phyloP scores from a whole-genome alignment of 2,113 vertebrate species.

The Heterotilapia buettikoferi region DNA sequence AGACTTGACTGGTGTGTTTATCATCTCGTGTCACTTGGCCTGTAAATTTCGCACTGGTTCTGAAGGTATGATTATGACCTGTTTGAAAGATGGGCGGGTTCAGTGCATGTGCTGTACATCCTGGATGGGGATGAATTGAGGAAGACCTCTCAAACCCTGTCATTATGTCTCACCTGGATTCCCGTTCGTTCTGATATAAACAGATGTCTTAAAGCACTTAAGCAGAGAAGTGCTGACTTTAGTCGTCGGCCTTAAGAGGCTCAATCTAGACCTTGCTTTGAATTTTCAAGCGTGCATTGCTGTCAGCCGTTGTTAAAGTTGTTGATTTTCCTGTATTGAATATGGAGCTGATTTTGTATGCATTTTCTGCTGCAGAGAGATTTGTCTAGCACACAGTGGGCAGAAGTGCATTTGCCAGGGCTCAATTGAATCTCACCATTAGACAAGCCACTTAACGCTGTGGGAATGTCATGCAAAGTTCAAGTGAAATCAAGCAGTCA shows the following conservation, averaged over 20 bases:
- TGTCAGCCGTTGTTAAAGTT: not conserved
- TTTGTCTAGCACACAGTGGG: not conserved
- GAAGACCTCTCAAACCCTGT: slow-evolving; percentile 32
- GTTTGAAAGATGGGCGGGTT: slow-evolving; percentile 24
- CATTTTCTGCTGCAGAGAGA: not conserved
- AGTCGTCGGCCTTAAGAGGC: not conserved
- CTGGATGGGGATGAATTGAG: slow-evolving; percentile 28
- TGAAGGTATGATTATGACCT: slow-evolving; percentile 56
- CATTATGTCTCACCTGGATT: slow-evolving; percentile 65
- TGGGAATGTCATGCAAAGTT: slow-evolving; percentile 65
- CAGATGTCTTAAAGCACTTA: slow-evolving; percentile 52
- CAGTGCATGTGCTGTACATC: slow-evolving; percentile 3
- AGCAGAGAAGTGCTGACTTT: slow-evolving; percentile 5
- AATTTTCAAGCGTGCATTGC: not conserved
- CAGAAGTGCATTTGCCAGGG: slow-evolving; percentile 22
- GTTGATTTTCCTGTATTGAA: not conserved
- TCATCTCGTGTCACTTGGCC: slow-evolving; percentile 25
- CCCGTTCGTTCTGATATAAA: slow-evolving; percentile 31
- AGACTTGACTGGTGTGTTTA: slow-evolving; percentile 44
- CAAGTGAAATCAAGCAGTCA: slow-evolving; percentile 54
- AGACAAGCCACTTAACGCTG: slow-evolving; percentile 46
- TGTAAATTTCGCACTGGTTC: slow-evolving; percentile 40
- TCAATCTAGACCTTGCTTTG: not conserved
- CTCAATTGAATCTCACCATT: slow-evolving; percentile 46
- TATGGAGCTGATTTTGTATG: not conserved